Base-by-base conservation (phyloP, 2,888 invertebrate genomes). In the Phytoseiulus persimilis region DNA sequence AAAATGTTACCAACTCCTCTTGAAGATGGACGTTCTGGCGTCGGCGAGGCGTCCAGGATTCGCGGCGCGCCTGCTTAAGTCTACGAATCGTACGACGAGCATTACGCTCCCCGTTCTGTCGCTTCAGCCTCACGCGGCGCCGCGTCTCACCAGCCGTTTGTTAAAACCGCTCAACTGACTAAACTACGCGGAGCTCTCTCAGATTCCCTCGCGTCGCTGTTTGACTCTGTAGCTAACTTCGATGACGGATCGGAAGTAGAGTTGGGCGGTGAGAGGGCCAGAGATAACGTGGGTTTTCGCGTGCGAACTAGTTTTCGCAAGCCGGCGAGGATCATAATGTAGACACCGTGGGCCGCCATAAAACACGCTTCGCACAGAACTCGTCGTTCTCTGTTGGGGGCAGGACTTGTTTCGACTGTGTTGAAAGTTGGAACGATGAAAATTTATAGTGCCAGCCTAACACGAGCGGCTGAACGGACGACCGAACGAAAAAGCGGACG, bases 41-140 rank as follows among this genome's bases (percentile, higher is more conserved):
- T 65, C 65, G 65, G 65, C 65, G 65, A 65, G 65, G 65, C 65
- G 65, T 65, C 65, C 65, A 65, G 65, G 65, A 65, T 65, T 65
- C 18, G 65, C 65, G 65, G 65, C 65, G 65, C 65, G 65, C 65
- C 65, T 65, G 65, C 65, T 65, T 65, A 65, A 65, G 65, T 65
- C 65, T 65, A 65, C 65, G 65, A 65, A 65, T 65, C 65, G 65
- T 65, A 65, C 65, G 65, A 23, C 65, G 65, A 65, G 65, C 65
- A 65, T 65, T 65, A 65, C 65, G 65, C 65, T 65, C 65, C 65
- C 65, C 65, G 65, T 65, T 65, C 65, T 65, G 65, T 65, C 65
- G 65, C 65, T 65, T 23, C 11, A 65, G 65, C 65, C 65, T 65
- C 65, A 65, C 65, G 65, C 65, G 18, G 65, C 28, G 65, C 5